These are phyloP conservation scores for Cyprinella venusta DNA, from an alignment of 2,797 vertebrate species.

Conservation along the genomic window DNA sequence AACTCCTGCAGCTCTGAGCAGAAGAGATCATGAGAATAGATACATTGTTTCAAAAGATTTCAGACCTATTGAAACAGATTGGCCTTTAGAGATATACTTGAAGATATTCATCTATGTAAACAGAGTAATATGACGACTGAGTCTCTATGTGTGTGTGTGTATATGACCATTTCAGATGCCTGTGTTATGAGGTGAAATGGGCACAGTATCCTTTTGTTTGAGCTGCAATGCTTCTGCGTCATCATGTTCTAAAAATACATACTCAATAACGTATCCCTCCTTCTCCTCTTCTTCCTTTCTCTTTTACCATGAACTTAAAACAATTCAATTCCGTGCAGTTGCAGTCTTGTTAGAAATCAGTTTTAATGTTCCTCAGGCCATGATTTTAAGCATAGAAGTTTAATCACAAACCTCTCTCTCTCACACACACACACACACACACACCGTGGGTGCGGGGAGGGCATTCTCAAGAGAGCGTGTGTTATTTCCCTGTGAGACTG, in stretches of 20 bases:
- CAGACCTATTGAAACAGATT: not conserved
- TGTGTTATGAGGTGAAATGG: constrained; percentile 54
- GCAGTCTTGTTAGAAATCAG: not conserved
- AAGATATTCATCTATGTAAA: constrained; percentile 21
- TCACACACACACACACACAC: not conserved
- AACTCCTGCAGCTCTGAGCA: not conserved
- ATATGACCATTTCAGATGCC: constrained; percentile 4
- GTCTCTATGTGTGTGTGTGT: constrained; percentile 2
- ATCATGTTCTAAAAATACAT: constrained; percentile 80
- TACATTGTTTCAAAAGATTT: not conserved
- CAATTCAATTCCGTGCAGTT: not conserved
- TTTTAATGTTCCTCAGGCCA: constrained; percentile 12
- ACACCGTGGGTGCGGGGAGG: constrained; percentile 34
- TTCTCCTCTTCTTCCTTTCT: constrained; percentile 6
- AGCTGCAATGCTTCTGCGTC: constrained; percentile 72
- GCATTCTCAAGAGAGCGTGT: constrained; percentile 79
- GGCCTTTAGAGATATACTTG: not conserved
- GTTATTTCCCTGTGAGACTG: constrained; percentile 85
- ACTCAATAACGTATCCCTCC: constrained; percentile 16
- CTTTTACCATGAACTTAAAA: constrained; percentile 5
- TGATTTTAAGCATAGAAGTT: not conserved
- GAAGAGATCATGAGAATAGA: not conserved
- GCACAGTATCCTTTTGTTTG: constrained; percentile 81
- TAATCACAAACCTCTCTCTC: constrained; percentile 26
- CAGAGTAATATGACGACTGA: not conserved